phyloP scores from a whole-genome alignment of 2,797 vertebrate genomes.

The Eleutherodactylus coqui region DNA sequence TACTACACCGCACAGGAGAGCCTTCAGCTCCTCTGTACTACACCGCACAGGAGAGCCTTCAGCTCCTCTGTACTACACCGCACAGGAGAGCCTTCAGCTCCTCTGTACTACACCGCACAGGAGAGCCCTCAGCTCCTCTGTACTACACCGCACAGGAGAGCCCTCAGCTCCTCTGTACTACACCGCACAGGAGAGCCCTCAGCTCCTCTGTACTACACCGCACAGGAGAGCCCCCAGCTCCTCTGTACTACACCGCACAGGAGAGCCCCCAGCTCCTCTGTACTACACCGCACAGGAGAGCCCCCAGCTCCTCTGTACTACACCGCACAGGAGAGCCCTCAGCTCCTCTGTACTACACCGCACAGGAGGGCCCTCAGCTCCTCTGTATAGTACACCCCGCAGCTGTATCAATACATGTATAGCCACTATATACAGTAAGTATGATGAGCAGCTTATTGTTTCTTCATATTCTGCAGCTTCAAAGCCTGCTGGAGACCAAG shows the following conservation, averaged over 20 bases:
- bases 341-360: not conserved
- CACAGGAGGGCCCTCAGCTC: not conserved
- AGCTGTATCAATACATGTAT: not conserved
- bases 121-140: not conserved
- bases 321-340: not conserved
- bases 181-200: not conserved
- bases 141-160: not conserved
- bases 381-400: not conserved
- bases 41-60: not conserved
- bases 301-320: not conserved
- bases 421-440: no score
- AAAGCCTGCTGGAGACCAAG: slow-evolving; percentile 94
- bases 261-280: not conserved
- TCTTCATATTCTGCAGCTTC: slow-evolving; percentile 75
- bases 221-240: not conserved
- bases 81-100: not conserved
- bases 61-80: not conserved
- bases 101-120: slow-evolving; percentile 6
- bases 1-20: slow-evolving; percentile 7
- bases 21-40: not conserved
- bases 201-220: not conserved
- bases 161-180: not conserved
- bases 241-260: slow-evolving; percentile 1
- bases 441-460: not conserved
- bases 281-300: not conserved